Evolutionary conservation across 2,797 vertebrate species (phyloP).

Genomic region (Chaenodraco wilsoni): DNA sequence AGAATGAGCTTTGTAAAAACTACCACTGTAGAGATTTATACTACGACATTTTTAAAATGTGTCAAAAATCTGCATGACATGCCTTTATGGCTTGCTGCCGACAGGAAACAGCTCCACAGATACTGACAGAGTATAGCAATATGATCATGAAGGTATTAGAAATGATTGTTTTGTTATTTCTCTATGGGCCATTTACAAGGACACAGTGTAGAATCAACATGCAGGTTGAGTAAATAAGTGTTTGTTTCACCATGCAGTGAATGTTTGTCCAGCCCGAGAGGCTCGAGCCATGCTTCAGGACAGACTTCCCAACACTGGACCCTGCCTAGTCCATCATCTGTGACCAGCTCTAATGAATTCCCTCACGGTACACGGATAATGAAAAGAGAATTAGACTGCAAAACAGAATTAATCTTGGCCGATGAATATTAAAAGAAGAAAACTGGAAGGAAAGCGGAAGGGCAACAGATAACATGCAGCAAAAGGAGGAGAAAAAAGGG

Average conservation of each 20-base stretch:
- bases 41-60: conserved; percentile 31
- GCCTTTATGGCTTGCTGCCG: conserved; percentile 35
- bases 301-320: conserved; percentile 37
- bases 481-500: conserved; percentile 32
- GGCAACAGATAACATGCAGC: conserved; percentile 23
- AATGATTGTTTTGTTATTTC: conserved; percentile 42
- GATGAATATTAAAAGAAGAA: conserved; percentile 16
- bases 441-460: conserved; percentile 17
- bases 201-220: conserved; percentile 31
- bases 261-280: conserved; percentile 10
- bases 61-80: conserved; percentile 37
- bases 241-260: conserved; percentile 23
- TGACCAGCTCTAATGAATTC: conserved; percentile 70
- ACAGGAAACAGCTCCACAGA: conserved; percentile 30
- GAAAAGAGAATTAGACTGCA: conserved; percentile 8
- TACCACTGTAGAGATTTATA: conserved; percentile 32
- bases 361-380: conserved; percentile 39
- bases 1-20: conserved; percentile 60
- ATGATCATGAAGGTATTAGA: conserved; percentile 16
- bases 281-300: conserved; percentile 27
- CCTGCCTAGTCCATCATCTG: conserved; percentile 36
- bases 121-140: conserved; percentile 15
- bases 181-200: conserved; percentile 23
- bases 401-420: conserved; percentile 34
- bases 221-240: conserved; percentile 29